Base-by-base conservation (phyloP, 2,888 invertebrate species). In the Blera fallax region DNA sequence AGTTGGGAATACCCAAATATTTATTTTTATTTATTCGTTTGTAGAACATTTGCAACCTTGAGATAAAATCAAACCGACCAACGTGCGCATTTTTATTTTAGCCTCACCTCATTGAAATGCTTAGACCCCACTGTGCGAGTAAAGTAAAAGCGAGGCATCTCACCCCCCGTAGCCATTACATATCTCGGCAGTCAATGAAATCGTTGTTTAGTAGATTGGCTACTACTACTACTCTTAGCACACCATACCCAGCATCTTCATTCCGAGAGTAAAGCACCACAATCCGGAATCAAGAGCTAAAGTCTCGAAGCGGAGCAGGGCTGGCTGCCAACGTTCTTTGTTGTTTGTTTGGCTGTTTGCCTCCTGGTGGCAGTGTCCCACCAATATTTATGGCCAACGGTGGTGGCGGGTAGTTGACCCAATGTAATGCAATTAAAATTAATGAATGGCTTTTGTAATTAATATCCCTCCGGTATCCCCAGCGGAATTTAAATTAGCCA, bases 391-490 rank as follows among this genome's bases (percentile, higher is more conserved):
- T 85, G 70, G 76, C 80, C 60, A 70, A 74, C 58, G 70, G 83
- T 74, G 78, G 70, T 64, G 43, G 82, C 54, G 87, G 88, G 88
- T 87, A 88, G 83, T 88, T 88, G 88, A 88, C 88, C 88, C 87
- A 87, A 88, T 87, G 87, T 88, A 88, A 89, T 88, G 88, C 89
- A 89, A 89, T 89, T 89, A 89, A 89, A 88, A 81, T 88, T 89
- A 89, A 89, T 89, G 89, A 89, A 89, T 89, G 88, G 88, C 88
- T 88, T 89, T 88, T 88, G 88, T 89, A 89, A 89, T 89, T 89
- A 89, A 89, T 89, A 89, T 89, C 87, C 87, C 82, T 88, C 87
- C 87, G 88, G 87, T 87, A 87, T 87, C 79, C 87, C 79, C 84
- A 67, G 43, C 50, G 88, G 88, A 88, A 88, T 88, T 88, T 87